A percentile compares a stretch with the other conserved stretches of the same genome.
Evolutionary conservation across 2,888 invertebrate species (phyloP).

Genomic region (Macropis europaea): DNA sequence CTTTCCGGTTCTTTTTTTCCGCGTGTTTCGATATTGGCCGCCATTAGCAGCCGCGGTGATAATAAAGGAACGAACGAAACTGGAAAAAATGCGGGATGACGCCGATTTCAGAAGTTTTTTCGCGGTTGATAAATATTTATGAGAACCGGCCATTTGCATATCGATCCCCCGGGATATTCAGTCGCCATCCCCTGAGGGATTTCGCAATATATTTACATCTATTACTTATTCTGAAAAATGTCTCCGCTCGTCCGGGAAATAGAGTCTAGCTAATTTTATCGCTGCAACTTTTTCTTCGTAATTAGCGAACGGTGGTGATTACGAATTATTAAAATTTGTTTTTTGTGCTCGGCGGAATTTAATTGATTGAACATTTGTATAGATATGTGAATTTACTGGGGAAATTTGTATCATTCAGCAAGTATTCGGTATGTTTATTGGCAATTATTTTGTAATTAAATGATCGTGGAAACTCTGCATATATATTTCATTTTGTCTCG

Average conservation of each 20-base stretch:
- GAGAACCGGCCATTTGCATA: conserved; percentile 14
- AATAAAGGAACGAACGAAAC: conserved; percentile 21
- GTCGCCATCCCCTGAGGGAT: conserved; percentile 9
- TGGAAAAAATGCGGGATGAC: conserved; percentile 7
- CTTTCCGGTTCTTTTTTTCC: neutral
- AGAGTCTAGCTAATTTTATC: neutral
- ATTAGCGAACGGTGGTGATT: too few species aligned
- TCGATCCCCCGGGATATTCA: conserved; percentile 18
- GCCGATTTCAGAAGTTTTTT: neutral
- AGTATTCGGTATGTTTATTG: too few species aligned
- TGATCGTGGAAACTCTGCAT: too few species aligned
- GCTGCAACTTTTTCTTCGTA: too few species aligned
- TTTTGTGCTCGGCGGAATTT: too few species aligned
- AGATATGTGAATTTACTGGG: too few species aligned
- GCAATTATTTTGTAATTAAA: too few species aligned
- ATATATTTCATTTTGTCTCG: too few species aligned
- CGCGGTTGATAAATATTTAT: conserved; percentile 27
- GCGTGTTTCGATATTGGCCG: neutral
- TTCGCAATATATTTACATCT: conserved; percentile 9
- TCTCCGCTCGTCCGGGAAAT: neutral
- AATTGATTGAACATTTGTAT: too few species aligned
- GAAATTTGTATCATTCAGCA: too few species aligned
- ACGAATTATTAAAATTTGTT: too few species aligned
- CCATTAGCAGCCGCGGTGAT: conserved; percentile 3
- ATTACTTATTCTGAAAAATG: conserved; percentile 2